Base-by-base conservation (phyloP, 2,797 vertebrate species). In the Platyrinchus mystaceus region DNA sequence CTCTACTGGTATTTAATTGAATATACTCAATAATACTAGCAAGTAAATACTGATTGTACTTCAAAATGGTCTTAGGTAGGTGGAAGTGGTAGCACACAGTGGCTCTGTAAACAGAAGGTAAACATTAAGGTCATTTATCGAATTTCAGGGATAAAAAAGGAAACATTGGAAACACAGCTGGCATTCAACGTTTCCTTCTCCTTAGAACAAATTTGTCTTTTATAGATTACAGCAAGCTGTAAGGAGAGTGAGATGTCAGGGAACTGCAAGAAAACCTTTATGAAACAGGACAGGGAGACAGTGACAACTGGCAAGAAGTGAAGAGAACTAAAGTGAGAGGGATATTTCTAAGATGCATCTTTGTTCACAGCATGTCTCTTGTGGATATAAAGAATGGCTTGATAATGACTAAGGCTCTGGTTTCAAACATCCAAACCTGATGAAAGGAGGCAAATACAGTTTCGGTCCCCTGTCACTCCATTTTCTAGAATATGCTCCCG, bases 151-250 rank as follows among this genome's bases (percentile, higher is more conserved):
- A 9, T 53, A 21, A 56, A 71, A 86, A 77, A n/a, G n/a, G 58
- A 83, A 94, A 70, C 30, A 56, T 12, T 32, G n/a, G 52, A 56
- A 69, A 75, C 27, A 78, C 22, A 67, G 34, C 10, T 82, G 66
- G 32, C 60, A 69, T 89, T 83, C 68, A 84, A 44, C 18, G 55
- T 89, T 84, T 84, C 34, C 36, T 80, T 78, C 34, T 87, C 77
- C 69, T 78, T 89, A 76, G 89, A 95, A 90, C 44, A 89, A 87
- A 95, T 87, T 87, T 90, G 84, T 81, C 80, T 78, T 89, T 90
- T 84, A 66, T 34, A 95, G 80, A 92, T 94, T 90, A 85, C 74
- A 87, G 74, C 84, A 86, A 93, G 5, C 46, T 82, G 49, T 70
- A 74, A 84, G 67, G 43, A 87, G 58, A 83, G 44, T 74, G 78